Conservation (phyloP, 1,140 invertebrate species). For the Heliconius eleuchia region DNA sequence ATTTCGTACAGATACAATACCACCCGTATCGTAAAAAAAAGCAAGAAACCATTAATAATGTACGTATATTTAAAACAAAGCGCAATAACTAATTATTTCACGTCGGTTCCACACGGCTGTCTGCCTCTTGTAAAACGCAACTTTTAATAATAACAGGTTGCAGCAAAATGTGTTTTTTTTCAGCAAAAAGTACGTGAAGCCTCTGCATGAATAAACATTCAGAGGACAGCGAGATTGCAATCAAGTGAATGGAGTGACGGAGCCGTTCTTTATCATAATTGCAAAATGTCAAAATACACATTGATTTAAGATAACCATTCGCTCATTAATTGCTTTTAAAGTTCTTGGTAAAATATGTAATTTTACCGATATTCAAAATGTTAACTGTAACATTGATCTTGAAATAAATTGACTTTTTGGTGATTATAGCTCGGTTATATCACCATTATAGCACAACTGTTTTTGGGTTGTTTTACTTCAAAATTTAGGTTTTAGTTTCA, state of each 20-base stretch:
- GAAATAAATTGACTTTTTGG: background rate
- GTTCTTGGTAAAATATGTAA: background rate
- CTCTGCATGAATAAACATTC: conserved; percentile 25
- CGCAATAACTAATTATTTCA: background rate
- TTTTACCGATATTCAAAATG: background rate
- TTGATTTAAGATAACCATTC: background rate
- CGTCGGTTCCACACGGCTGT: conserved; percentile 10
- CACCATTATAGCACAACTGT: background rate
- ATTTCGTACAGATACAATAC: background rate
- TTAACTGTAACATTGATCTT: conserved; percentile 4
- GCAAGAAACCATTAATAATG: background rate
- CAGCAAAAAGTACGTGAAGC: conserved; percentile 20
- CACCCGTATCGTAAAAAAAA: too few species aligned
- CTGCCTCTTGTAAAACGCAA: conserved; percentile 17
- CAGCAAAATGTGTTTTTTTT: conserved; percentile 27
- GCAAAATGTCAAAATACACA: background rate
- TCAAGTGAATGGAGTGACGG: conserved; percentile 16
- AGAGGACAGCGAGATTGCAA: conserved; percentile 21
- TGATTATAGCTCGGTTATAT: background rate
- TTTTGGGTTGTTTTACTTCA: too few species aligned
- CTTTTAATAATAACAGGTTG: conserved; percentile 29
- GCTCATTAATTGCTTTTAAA: background rate
- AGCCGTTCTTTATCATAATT: background rate
- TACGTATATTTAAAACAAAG: background rate
- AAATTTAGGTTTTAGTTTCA: too few species aligned